Evolutionary conservation across 2,888 invertebrate genomes (phyloP), one percentile per base, ranked within the genome.

Genomic region (Leptopilina drosophilae): DNA sequence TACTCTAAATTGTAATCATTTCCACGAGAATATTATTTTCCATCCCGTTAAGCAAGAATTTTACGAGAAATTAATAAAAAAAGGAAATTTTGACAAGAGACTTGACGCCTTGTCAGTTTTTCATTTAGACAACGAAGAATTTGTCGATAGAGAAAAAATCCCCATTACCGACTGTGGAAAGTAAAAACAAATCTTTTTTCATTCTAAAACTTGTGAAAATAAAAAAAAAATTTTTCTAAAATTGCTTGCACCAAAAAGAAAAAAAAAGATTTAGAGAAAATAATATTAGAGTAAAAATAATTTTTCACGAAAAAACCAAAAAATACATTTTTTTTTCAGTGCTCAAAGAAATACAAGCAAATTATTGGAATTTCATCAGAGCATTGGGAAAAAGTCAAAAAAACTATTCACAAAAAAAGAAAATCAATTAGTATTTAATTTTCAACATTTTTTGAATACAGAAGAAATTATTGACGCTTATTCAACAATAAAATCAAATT

Each of bases 381-480:
- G 5, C 20, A 20, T 1, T 15, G 15, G 7, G 5, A 59, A 59
- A 6, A 9, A 26, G 15, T 53, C 69, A 3, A 14, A 49, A 49
- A 26, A 15, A 7, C 46, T 53, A 7, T 69, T 69, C 69, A 69
- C 53, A 26, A 69, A 12, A 26, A 78, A 81, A 67, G 80, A 76
- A 6, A 82, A 69, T 0, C 82, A 83, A n/a, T 64, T 83, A 0
- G 40, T 79, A 40, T 84, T 86, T 42, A 73, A 82, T 26, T 86
- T 87, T 66, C 85, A 81, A 15, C 87, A 88, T 75, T 84, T 81
- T n/a, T 79, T 80, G 2, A 81, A 83, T 5, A 84, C 85, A 0
- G 83, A 82, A 9, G 81, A 79, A 46, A 78, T 84, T 8, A 67
- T 86, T 6, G 79, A 81, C 53, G 84, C 85, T 20, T 86, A 69